Percentiles rank a stretch among this genome's conserved stretches.
These are phyloP conservation scores for Ametastegia equiseti DNA, from an alignment of 2,888 invertebrate genomes.

Conservation along the genomic window DNA sequence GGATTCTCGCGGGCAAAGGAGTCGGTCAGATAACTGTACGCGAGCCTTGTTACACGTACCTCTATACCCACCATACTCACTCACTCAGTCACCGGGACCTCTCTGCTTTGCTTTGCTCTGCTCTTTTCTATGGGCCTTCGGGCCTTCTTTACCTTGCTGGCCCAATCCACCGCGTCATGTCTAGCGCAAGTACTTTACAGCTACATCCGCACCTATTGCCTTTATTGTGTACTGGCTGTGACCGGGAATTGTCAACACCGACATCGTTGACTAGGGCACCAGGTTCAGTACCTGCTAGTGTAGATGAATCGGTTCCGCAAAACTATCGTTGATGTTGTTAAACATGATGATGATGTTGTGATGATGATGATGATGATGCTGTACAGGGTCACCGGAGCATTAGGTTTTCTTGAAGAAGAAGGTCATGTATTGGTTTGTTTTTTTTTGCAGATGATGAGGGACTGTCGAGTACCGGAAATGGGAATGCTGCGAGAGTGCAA, in stretches of 20 bases:
- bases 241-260: conserved; percentile 1
- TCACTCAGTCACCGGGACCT: conserved; percentile 18
- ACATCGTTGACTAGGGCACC: not conserved
- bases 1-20: conserved; percentile 62
- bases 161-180: conserved; percentile 34
- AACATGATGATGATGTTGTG: not conserved
- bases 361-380: not conserved
- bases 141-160: conserved; percentile 4
- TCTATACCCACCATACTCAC: not conserved
- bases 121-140: conserved; percentile 7
- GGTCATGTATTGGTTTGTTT: conserved; percentile 33
- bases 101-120: too few species aligned
- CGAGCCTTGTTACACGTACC: conserved; percentile 62
- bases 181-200: conserved; percentile 24
- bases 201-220: conserved; percentile 5
- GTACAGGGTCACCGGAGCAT: too few species aligned
- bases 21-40: conserved; percentile 76
- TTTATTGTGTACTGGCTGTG: not conserved
- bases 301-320: not conserved
- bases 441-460: conserved; percentile 49
- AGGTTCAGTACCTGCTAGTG: not conserved
- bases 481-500: conserved; percentile 61
- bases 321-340: not conserved
- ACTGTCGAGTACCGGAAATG: conserved; percentile 58
- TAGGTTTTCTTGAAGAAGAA: too few species aligned